Percentiles rank a stretch among this genome's conserved stretches.
Conservation (phyloP, 1,140 invertebrate genomes). For the Drosophila ananassae region DNA sequence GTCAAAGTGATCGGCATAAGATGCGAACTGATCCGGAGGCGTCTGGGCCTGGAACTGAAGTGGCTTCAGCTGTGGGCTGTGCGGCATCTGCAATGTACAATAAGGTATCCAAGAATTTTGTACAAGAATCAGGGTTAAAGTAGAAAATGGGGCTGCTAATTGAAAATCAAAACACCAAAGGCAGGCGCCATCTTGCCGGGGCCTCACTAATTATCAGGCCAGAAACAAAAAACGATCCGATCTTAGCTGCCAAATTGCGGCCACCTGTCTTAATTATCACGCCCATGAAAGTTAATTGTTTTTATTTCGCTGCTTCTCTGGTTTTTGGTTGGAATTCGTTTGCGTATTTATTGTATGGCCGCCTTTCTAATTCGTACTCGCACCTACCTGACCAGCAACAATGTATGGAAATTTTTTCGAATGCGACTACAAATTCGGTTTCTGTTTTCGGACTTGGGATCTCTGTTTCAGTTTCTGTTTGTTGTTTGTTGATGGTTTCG, state of each 20-base stretch:
- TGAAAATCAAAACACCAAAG: constrained; percentile 38
- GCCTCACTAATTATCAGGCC: constrained; percentile 32
- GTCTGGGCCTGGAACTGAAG: constrained; percentile 55
- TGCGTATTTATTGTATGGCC: constrained; percentile 11
- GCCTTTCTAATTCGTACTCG: constrained; percentile 68
- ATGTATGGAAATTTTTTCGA: constrained; percentile 56
- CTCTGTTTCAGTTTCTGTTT: constrained; percentile 20
- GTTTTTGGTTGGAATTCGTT: constrained; percentile 22
- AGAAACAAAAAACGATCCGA: constrained; percentile 1
- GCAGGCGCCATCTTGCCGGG: constrained; percentile 49
- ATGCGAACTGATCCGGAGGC: constrained; percentile 86
- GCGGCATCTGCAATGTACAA: constrained; percentile 89
- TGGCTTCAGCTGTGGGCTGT: constrained; percentile 90
- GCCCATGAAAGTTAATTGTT: constrained; percentile 47
- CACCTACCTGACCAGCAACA: constrained; percentile 64
- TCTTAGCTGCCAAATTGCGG: constrained; percentile 39
- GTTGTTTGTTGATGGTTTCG: constrained; percentile 19
- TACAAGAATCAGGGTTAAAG: constrained; percentile 16
- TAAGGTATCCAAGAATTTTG: constrained; percentile 7
- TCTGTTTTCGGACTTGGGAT: not conserved
- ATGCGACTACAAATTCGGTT: constrained; percentile 15
- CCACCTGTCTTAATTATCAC: constrained; percentile 55
- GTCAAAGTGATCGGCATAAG: constrained; percentile 89
- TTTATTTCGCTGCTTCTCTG: constrained; percentile 19
- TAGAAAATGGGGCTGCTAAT: constrained; percentile 45